Conservation (phyloP, 2,797 vertebrate species). For the Bradypodion ventrale region DNA sequence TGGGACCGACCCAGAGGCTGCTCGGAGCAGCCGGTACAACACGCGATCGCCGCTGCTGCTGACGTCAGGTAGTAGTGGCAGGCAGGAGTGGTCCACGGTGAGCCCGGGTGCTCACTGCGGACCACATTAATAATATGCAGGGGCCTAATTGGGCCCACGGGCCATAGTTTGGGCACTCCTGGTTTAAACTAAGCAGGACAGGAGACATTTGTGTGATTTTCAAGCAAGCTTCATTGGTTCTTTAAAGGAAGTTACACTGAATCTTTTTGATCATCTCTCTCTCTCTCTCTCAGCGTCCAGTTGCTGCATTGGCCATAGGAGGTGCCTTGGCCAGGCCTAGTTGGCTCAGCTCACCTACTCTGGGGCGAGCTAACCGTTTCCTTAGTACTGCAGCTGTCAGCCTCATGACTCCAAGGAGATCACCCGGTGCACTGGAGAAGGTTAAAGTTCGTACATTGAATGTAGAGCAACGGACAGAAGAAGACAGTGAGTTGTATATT, state of each 20-base stretch:
- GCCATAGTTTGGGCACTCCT: too few relatives aligned
- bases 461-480: conserved; percentile 91
- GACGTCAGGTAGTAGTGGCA: too few relatives aligned
- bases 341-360: conserved; percentile 95
- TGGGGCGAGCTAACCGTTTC: conserved; percentile 94
- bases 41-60: too few relatives aligned
- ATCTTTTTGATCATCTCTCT: conserved; percentile 44
- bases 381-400: conserved; percentile 94
- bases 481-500: conserved; percentile 88
- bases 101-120: too few relatives aligned
- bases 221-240: neutral
- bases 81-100: too few relatives aligned
- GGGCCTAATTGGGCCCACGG: too few relatives aligned
- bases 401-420: conserved; percentile 92
- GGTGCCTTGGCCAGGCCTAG: conserved; percentile 89
- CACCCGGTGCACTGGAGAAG: conserved; percentile 87
- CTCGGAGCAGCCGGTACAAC: too few relatives aligned
- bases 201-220: neutral
- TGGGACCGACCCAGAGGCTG: too few relatives aligned
- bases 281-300: conserved; percentile 83
- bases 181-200: neutral
- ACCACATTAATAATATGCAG: too few relatives aligned
- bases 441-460: conserved; percentile 91
- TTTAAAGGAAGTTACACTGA: neutral
- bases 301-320: conserved; percentile 86